Evolutionary conservation across 1,140 invertebrate genomes (phyloP).

Genomic region (Heliconius himera): DNA sequence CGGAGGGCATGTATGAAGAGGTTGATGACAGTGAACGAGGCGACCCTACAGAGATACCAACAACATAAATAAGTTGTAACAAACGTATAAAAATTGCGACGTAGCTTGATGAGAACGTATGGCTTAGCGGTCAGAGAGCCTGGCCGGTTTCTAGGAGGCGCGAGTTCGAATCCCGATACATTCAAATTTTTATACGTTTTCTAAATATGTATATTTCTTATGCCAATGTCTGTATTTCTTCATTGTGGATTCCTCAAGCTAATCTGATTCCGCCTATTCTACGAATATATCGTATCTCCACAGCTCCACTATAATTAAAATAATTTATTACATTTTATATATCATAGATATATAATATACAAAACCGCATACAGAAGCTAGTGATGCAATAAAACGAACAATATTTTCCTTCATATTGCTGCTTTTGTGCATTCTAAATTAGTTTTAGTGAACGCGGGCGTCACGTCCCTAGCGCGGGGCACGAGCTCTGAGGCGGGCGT

Average conservation of each 20-base stretch:
- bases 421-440: neutral
- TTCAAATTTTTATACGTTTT: too few species aligned
- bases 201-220: too few species aligned
- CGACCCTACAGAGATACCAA: too few species aligned
- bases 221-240: neutral
- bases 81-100: too few species aligned
- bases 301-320: neutral
- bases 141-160: too few species aligned
- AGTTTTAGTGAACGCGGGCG: neutral
- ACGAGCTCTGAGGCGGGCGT: neutral
- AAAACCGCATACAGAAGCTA: neutral
- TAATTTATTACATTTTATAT: neutral
- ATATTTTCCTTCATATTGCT: neutral
- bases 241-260: neutral
- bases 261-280: neutral
- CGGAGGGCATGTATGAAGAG: too few species aligned
- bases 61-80: too few species aligned
- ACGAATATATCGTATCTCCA: neutral
- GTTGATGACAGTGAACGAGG: too few species aligned
- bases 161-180: too few species aligned
- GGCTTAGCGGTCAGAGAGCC: too few species aligned
- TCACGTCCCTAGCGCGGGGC: neutral
- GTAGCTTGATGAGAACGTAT: too few species aligned
- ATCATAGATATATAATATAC: neutral
- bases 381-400: conserved; percentile 6